Conservation (phyloP, 1,140 invertebrate genomes). For the Chymomyza costata region DNA sequence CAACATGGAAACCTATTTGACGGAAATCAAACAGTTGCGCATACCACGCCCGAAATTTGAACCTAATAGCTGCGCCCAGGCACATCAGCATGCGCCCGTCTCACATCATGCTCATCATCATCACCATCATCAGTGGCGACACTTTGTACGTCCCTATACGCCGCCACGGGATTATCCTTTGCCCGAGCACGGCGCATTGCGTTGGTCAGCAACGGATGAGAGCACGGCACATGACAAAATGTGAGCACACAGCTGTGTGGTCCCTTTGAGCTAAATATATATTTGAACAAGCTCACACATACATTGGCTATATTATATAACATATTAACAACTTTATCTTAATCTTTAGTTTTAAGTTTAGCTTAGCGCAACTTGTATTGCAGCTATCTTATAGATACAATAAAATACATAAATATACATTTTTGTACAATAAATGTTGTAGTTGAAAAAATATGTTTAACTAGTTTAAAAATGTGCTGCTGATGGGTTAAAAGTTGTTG, state of each 20-base stretch:
- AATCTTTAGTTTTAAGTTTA: too few relatives aligned
- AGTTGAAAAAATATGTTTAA: too few relatives aligned
- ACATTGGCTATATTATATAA: too few relatives aligned
- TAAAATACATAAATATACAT: too few relatives aligned
- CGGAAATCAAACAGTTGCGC: constrained; percentile 86
- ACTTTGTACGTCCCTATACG: constrained; percentile 68
- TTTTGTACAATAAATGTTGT: too few relatives aligned
- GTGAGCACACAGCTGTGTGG: constrained; percentile 24
- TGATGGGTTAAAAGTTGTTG: too few relatives aligned
- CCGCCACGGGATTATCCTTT: constrained; percentile 72
- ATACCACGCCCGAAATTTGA: constrained; percentile 90
- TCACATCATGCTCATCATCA: constrained; percentile 39
- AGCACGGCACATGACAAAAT: constrained; percentile 53
- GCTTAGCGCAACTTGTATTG: too few relatives aligned
- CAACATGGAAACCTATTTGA: constrained; percentile 87
- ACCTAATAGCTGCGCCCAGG: constrained; percentile 82
- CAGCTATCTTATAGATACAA: too few relatives aligned
- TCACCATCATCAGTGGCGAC: constrained; percentile 63
- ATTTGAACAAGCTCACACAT: too few relatives aligned
- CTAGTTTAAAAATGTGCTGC: too few relatives aligned
- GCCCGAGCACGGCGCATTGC: constrained; percentile 39
- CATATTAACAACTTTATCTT: too few relatives aligned
- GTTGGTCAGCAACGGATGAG: constrained; percentile 33
- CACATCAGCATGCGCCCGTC: constrained; percentile 59
- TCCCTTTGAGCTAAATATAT: constrained; percentile 34